These are phyloP conservation scores for Lasioglossum marginatum DNA, from an alignment of 2,888 invertebrate species.

Conservation along the genomic window DNA sequence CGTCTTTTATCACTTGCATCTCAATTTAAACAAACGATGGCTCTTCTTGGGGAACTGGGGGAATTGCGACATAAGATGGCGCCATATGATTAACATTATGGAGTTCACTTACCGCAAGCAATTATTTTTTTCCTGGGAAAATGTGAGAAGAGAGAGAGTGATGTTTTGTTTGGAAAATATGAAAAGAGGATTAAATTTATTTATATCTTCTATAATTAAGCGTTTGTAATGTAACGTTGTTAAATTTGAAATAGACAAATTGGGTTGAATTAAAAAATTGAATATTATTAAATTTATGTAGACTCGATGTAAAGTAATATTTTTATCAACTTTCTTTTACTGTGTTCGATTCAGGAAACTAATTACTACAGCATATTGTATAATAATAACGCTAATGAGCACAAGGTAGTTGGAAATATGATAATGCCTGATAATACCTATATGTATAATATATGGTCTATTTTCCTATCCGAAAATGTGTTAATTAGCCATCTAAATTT, in stretches of 20 bases:
- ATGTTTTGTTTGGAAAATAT: background rate
- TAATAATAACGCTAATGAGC: background rate
- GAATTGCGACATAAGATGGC: background rate
- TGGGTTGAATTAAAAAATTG: background rate
- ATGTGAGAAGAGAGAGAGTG: too few species aligned
- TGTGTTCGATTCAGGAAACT: background rate
- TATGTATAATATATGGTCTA: background rate
- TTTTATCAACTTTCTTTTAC: background rate
- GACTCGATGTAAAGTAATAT: background rate
- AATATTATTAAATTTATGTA: background rate
- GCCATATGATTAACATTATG: background rate
- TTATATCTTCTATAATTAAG: background rate
- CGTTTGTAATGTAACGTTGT: too few species aligned
- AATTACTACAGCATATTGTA: background rate
- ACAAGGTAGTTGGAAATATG: background rate
- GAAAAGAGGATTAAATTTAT: background rate
- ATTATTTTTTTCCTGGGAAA: background rate
- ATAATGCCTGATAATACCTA: background rate
- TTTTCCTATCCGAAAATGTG: background rate
- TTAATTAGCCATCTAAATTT: background rate
- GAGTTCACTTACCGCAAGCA: background rate
- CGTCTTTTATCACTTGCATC: background rate
- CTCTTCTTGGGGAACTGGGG: background rate
- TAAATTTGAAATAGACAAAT: too few species aligned
- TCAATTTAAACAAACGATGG: background rate